Conservation (phyloP, 2,888 invertebrate genomes). For the Rutpela maculata region DNA sequence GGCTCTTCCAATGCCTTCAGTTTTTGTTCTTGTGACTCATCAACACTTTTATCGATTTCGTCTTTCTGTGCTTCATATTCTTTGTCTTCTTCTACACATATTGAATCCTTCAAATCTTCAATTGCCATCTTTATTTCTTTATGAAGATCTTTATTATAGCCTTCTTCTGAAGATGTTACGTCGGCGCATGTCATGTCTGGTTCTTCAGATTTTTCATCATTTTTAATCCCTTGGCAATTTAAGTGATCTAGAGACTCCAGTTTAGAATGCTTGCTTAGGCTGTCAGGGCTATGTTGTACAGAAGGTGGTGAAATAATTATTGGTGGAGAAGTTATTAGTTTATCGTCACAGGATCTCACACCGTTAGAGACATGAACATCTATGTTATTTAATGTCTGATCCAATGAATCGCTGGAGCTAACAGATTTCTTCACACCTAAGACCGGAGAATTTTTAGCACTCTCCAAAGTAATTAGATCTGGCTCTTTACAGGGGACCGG, state of each 20-base stretch:
- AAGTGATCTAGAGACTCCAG: conserved; percentile 42
- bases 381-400: conserved; percentile 13
- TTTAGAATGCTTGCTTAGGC: conserved; percentile 42
- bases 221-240: conserved; percentile 27
- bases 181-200: neutral
- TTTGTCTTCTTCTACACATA: neutral
- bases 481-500: conserved; percentile 39
- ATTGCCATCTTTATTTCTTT: neutral
- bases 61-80: neutral
- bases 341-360: conserved; percentile 29
- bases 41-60: neutral
- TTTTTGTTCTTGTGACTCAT: neutral
- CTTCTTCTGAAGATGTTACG: neutral
- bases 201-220: conserved; percentile 17
- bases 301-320: conserved; percentile 42
- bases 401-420: conserved; percentile 27
- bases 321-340: conserved; percentile 42
- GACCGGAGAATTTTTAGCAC: conserved; percentile 59
- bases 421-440: conserved; percentile 35
- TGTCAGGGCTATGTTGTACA: conserved; percentile 14
- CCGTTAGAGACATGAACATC: conserved; percentile 26
- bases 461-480: conserved; percentile 65
- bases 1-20: neutral
- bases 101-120: neutral
- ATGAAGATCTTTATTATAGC: neutral